Evolutionary conservation across 2,888 invertebrate species (phyloP), one percentile per base, ranked within the genome.

Genomic region (Cataglyphis altisquamis): DNA sequence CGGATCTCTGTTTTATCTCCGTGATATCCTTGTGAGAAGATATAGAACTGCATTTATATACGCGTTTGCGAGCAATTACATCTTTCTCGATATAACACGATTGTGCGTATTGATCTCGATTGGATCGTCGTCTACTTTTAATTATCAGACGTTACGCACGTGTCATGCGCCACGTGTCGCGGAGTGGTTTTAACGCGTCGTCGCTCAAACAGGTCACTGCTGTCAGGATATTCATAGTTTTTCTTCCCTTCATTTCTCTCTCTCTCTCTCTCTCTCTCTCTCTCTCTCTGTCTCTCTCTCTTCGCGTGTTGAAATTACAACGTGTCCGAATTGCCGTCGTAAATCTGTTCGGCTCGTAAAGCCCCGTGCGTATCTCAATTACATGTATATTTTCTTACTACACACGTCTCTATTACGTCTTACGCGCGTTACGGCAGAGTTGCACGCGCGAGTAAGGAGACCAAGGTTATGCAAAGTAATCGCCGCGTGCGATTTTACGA

Each of bases 301-400:
- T 78, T 78, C 45, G 72, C 78, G 72, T 78, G 78, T 78, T 72
- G 78, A 78, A 78, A 80, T 80, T 80, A 80, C 78, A 80, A 80
- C 78, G 78, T 80, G 78, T 80, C 78, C 78, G 72, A 80, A 80
- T 80, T 80, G 78, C 78, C 70, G 78, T 80, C 78, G 78, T 80
- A 80, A 80, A 80, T 80, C 60, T 70, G 78, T 72, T 72, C 48
- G 48, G 45, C 36, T 72, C 78, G 78, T 80, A 80, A 80, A 80
- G 60, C 60, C 45, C n/a, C 52, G 72, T 25, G 72, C 78, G 78
- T 80, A 80, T 80, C 78, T 80, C 78, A 80, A 80, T 80, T 80
- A 48, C 72, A 45, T 18, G 72, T 60, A 18, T 80, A 45, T 72
- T 80, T 80, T 62, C 72, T 72, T 80, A 36, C n/a, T n/a, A 52